Base-by-base conservation (phyloP, 2,113 vertebrate species). In the Nothoprocta pentlandii region DNA sequence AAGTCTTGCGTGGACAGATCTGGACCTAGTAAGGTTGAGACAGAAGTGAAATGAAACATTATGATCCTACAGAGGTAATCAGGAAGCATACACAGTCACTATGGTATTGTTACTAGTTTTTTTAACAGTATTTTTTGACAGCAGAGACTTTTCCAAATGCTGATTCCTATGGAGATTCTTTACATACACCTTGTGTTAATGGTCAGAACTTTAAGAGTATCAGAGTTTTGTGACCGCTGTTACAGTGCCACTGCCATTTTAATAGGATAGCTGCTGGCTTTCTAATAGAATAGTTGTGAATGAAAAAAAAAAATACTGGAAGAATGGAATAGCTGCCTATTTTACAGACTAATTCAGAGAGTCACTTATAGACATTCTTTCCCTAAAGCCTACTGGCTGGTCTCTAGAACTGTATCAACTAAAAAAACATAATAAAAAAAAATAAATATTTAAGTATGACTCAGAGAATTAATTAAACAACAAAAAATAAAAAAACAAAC, bases 21-120 rank as follows among this genome's bases (percentile, higher is more conserved):
- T 23, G 64, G 17, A 80, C 44, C 92, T 97, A 87, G n/a, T 28
- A 91, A 73, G 41, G 25, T 59, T 90, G 85, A 68, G 76, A 5
- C 22, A 9, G 9, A 90, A 20, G 13, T 5, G 66, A 68, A 74
- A 20, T 10, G 12, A 3, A 46, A 53, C 9, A 16, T 86, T 90
- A 90, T 7, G 7, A 87, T 23, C 16, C 20, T 62, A 22, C 3
- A 10, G 28, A 64, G 11, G 10, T 42, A 61, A 75, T 22, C 6
- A 46, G 11, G 54, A 11, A 44, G 8, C 16, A 44, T 9, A 42
- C 2, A 42, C 2, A 4, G 2, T 26, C 41, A 79, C 17, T 67
- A n/a, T 0, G 2, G 13, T 54, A 51, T 5, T 62, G 25, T 39
- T 16, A 56, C 9, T 54, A 26, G 4, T 66, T 86, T 16, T 84